Base-by-base conservation (phyloP, 2,113 vertebrate species). In the Bufo bufo region DNA sequence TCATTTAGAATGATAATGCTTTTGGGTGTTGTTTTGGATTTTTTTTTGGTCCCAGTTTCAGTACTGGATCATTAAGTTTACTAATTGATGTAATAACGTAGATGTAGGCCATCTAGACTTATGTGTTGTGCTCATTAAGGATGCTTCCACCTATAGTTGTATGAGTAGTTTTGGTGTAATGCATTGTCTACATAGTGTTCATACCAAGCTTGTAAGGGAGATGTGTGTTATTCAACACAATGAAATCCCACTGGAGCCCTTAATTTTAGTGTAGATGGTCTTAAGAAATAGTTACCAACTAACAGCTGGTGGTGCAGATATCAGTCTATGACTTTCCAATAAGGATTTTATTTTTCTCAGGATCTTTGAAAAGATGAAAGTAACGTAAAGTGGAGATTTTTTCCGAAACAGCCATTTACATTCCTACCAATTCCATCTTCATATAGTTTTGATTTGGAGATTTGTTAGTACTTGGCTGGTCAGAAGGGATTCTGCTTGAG, bases 271-370 rank as follows among this genome's bases (percentile, higher is more conserved):
- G 77, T 78, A 13, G 50, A 78, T 54, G 72, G 45, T 75, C 72
- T 75, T 75, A 50, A 75, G 72, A 75, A 75, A 75, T 75, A 20
- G 72, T 75, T 75, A 17, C 72, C 72, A 75, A 75, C 45, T 50
- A 75, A 75, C 43, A 75, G 72, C 72, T 75, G 72, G 16, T 50
- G 8, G 14, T 19, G 47, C 6, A 7, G 72, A 75, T 50, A 50
- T 3, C 52, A 6, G 9, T 43, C 45, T 75, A 75, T 50, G 47
- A 3, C 45, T 75, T 50, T 49, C 16, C 72, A 50, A 75, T 50
- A 75, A 6, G 6, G 6, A 74, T 74, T 6, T 50, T 20, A 20
- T 75, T 47, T 49, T 8, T 75, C 5, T 4, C 17, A 75, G 45
- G 45, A 75, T 50, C 72, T 49, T 47, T 47, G 43, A 6, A 74